Percentiles rank a stretch among this genome's conserved stretches.
These are phyloP conservation scores for Pitangus sulphuratus DNA, from an alignment of 2,797 vertebrate species.

Conservation along the genomic window DNA sequence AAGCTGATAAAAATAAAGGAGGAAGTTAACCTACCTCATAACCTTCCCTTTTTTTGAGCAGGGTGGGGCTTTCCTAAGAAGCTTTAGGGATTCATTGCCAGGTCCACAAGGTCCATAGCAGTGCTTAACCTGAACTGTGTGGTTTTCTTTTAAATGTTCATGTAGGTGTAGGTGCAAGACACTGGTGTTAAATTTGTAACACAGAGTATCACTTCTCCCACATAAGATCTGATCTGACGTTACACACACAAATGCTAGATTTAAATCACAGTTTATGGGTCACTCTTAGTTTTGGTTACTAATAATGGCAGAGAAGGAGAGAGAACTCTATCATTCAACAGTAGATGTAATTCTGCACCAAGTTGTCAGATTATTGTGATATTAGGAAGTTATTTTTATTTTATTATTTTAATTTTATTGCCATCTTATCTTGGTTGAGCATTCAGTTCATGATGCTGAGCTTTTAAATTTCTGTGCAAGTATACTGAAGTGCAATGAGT, in stretches of 20 bases:
- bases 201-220: constrained; percentile 36
- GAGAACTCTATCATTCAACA: neutral
- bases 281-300: neutral
- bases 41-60: neutral
- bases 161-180: constrained; percentile 58
- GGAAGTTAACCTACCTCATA: constrained; percentile 42
- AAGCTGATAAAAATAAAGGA: constrained; percentile 28
- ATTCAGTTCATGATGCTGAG: neutral
- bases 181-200: constrained; percentile 13
- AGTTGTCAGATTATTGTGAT: neutral
- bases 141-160: constrained; percentile 37
- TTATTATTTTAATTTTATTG: neutral
- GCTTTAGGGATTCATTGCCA: neutral
- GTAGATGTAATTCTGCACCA: neutral
- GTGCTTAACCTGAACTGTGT: neutral
- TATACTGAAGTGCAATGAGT: neutral
- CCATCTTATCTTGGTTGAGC: neutral
- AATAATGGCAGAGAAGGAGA: neutral
- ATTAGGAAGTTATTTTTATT: neutral
- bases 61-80: constrained; percentile 37
- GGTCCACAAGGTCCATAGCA: neutral
- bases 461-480: neutral
- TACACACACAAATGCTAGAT: constrained; percentile 15
- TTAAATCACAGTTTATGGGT: constrained; percentile 66
- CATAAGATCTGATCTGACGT: constrained; percentile 44